Percentiles rank a stretch among this genome's conserved stretches.
These are phyloP conservation scores for Strigamia maritima DNA, from an alignment of 2,888 invertebrate species.

Conservation along the genomic window DNA sequence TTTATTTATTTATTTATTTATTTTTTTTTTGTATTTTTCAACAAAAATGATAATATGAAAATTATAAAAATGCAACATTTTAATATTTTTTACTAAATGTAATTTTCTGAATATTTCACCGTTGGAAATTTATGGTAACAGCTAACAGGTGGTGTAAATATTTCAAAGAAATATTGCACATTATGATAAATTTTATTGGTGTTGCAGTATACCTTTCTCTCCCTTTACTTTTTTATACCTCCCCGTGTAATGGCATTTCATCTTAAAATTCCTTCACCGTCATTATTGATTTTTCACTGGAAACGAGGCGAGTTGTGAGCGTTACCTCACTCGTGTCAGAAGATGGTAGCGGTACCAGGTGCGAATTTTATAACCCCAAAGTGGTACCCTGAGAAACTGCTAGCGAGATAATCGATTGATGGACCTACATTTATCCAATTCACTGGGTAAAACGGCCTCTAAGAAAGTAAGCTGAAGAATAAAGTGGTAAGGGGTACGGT, in stretches of 20 bases:
- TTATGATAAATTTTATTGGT: too few species aligned
- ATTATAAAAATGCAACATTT: too few species aligned
- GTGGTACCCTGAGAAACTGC: not conserved
- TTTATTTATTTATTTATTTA: too few species aligned
- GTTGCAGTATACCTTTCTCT: too few species aligned
- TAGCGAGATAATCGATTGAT: not conserved
- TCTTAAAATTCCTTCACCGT: not conserved
- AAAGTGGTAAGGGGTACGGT: not conserved
- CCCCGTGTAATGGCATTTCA: not conserved
- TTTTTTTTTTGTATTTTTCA: too few species aligned
- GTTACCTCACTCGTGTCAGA: not conserved
- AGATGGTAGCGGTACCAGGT: not conserved
- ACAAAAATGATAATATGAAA: too few species aligned
- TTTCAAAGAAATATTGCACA: too few species aligned
- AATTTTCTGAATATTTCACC: too few species aligned
- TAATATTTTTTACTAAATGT: too few species aligned
- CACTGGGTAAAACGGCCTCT: not conserved
- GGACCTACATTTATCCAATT: not conserved
- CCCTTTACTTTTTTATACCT: not conserved
- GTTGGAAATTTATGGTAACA: too few species aligned
- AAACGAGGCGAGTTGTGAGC: not conserved
- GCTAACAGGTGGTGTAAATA: too few species aligned
- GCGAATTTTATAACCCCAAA: not conserved
- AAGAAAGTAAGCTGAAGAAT: not conserved
- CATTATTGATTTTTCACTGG: not conserved